Conservation (phyloP, 1,140 invertebrate genomes). For the Mercenaria mercenaria region DNA sequence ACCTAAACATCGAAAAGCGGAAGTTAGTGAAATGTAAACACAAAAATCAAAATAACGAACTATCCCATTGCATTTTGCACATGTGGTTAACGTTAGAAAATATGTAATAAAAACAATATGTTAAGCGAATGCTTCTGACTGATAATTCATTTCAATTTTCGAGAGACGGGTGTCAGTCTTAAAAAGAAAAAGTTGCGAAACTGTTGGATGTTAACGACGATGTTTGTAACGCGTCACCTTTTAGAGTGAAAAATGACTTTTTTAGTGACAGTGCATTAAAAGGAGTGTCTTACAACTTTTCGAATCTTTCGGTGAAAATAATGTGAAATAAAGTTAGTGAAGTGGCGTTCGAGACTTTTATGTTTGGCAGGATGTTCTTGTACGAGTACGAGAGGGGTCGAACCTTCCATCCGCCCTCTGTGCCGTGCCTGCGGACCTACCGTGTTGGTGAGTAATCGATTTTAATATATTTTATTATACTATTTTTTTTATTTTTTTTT, state of each 20-base stretch:
- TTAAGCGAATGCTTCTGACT: neutral
- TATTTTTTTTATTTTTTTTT: too few relatives aligned
- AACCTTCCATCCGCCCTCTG: neutral
- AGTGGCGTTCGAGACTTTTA: neutral
- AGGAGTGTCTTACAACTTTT: neutral
- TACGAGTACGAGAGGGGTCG: neutral
- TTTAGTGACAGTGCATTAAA: neutral
- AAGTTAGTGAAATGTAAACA: neutral
- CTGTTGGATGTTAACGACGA: neutral
- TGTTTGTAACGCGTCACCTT: neutral
- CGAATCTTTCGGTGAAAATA: neutral
- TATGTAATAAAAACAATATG: neutral
- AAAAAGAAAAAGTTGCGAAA: neutral
- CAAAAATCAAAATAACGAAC: constrained; percentile 3
- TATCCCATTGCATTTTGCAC: constrained; percentile 1
- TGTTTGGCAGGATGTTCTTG: neutral
- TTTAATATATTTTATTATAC: neutral
- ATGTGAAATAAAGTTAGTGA: neutral
- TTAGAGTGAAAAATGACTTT: neutral
- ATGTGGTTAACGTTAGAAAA: neutral
- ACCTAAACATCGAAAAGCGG: neutral
- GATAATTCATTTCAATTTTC: neutral
- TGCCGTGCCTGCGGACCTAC: neutral
- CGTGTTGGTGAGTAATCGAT: neutral
- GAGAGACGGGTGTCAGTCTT: neutral